A percentile compares a stretch with the other conserved stretches of the same genome.
These are phyloP conservation scores for Phymorhynchus buccinoides DNA, from an alignment of 1,140 invertebrate species.

Conservation along the genomic window DNA sequence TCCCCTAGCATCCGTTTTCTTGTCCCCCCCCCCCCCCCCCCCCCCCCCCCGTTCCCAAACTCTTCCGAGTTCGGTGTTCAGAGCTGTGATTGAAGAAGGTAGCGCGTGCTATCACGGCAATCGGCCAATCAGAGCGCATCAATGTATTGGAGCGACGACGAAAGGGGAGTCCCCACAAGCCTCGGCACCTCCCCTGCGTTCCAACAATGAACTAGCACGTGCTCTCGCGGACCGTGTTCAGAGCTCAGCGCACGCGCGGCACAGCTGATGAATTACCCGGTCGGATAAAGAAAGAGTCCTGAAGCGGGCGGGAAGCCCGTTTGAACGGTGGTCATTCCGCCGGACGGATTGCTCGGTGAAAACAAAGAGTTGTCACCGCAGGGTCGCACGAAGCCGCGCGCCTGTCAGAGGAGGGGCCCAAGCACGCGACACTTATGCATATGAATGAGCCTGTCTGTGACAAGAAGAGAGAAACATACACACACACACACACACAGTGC, in stretches of 20 bases:
- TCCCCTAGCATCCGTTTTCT: neutral
- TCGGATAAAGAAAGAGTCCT: no score
- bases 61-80: neutral
- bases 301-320: neutral
- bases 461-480: neutral
- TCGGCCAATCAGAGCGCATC: constrained; percentile 38
- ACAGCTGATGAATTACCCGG: neutral
- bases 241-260: neutral
- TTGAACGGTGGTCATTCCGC: constrained; percentile 15
- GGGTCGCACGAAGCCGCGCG: neutral
- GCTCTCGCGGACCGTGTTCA: neutral
- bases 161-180: neutral
- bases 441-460: constrained; percentile 38
- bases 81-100: constrained; percentile 38
- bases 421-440: constrained; percentile 41
- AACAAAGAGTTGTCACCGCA: constrained; percentile 31
- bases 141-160: constrained; percentile 32
- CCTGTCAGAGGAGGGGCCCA: constrained; percentile 37
- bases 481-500: neutral
- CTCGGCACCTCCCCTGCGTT: constrained; percentile 25
- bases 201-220: constrained; percentile 12
- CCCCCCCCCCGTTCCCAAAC: neutral
- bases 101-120: constrained; percentile 27
- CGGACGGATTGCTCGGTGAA: neutral
- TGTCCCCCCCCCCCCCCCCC: neutral